Conservation (phyloP, 1,140 invertebrate genomes). For the Matsumurasca onukii region DNA sequence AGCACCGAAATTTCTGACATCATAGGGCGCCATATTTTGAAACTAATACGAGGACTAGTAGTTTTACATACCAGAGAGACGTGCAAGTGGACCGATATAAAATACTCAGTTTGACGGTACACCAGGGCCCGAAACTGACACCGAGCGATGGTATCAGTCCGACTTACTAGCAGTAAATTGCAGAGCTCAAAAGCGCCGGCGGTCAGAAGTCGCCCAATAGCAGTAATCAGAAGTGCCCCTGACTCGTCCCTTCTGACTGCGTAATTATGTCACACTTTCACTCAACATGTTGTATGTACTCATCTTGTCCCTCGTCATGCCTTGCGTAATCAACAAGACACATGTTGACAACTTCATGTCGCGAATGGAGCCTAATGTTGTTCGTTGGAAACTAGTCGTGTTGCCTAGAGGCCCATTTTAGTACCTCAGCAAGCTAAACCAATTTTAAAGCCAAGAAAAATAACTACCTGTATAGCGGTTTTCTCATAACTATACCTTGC, state of each 20-base stretch:
- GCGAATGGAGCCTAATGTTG: no score
- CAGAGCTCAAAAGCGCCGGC: conserved; percentile 17
- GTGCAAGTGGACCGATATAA: neutral
- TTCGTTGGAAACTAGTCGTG: no score
- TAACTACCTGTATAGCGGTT: no score
- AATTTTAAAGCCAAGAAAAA: no score
- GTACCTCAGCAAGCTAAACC: no score
- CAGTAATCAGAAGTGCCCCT: neutral
- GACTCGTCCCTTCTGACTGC: conserved; percentile 16
- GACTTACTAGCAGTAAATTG: conserved; percentile 17
- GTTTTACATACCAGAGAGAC: neutral
- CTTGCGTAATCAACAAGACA: no score
- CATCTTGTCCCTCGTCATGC: neutral
- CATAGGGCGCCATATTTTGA: no score
- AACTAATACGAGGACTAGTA: no score
- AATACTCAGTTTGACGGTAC: conserved; percentile 5
- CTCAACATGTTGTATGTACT: neutral
- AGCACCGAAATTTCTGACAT: no score
- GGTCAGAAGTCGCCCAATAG: neutral
- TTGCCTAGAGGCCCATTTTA: no score
- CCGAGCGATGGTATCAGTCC: conserved; percentile 15
- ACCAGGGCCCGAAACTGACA: conserved; percentile 11
- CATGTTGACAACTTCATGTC: no score
- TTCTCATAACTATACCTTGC: no score
- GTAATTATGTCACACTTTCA: conserved; percentile 19